Conservation (phyloP, 2,888 invertebrate species). For the Eupithecia inturbata region DNA sequence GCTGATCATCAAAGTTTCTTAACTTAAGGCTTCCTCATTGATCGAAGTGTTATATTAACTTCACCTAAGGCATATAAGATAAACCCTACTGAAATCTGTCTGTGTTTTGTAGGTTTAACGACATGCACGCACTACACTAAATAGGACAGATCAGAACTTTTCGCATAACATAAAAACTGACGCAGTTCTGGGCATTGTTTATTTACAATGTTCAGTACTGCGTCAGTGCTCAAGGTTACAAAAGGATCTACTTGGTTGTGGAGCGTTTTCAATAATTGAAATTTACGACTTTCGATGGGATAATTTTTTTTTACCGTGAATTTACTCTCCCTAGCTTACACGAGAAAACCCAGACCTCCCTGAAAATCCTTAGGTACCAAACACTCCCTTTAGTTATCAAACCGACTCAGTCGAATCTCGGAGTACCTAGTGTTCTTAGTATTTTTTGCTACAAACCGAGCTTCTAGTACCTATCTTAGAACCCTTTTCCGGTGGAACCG, state of each 20-base stretch:
- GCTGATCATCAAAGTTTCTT: constrained; percentile 1
- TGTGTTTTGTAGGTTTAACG: constrained; percentile 35
- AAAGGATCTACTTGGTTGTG: constrained; percentile 1
- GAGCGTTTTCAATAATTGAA: not conserved
- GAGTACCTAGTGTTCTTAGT: not conserved
- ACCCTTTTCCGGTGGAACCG: no score
- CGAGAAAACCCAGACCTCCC: not conserved
- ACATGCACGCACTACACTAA: constrained; percentile 47
- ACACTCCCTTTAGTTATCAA: not conserved
- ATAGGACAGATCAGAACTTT: constrained; percentile 44
- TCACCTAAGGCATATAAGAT: not conserved
- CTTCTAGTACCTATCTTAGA: no score
- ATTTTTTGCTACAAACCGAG: not conserved
- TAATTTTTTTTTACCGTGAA: not conserved
- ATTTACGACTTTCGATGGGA: not conserved
- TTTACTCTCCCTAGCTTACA: not conserved
- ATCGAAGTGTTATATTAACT: constrained; percentile 27
- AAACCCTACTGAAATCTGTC: not conserved
- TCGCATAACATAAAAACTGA: constrained; percentile 30
- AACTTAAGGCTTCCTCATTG: not conserved
- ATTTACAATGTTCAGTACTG: no score
- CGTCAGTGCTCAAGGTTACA: not conserved
- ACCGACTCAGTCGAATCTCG: not conserved
- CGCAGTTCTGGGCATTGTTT: constrained; percentile 15
- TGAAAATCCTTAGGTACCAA: not conserved